Evolutionary conservation across 2,797 vertebrate species (phyloP), one percentile per base, ranked within the genome.

Genomic region (Urophycis tenuis): DNA sequence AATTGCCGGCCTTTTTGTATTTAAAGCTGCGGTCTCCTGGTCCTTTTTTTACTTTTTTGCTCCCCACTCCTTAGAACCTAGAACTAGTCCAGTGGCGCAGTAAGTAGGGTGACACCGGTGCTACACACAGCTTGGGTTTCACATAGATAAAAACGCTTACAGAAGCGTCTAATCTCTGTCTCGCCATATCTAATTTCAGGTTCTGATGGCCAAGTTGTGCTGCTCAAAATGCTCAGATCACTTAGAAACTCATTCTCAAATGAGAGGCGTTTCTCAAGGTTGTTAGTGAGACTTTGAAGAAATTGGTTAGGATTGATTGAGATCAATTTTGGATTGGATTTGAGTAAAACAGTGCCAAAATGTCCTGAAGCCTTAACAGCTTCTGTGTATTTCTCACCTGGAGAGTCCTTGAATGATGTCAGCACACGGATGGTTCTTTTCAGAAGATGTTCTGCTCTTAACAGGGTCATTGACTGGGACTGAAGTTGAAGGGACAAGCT

Each of bases 351-450:
- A 12, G 53, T 34, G 15, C 10, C 32, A 75, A 78, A 79, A n/a
- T 64, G 60, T 32, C 72, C 79, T n/a, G 0, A 45, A 72, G 30
- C 67, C 19, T 83, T 69, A 45, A 75, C 22, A n/a, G 67, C 67
- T 45, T 80, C 64, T 34, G 49, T 60, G 8, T 30, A 77, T 45
- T 83, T 79, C 70, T 79, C 74, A 32, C 82, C 79, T 73, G 79
- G 77, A 72, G 29, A 60, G 31, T 83, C 77, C 77, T 73, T 83
- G 14, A 81, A 81, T 76, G 67, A 77, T 6, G 70, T 7, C 32
- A 79, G 39, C 10, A 79, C 76, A 76, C 41, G 29, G 19, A 72
- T 80, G 29, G 74, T n/a, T 8, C 45, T 7, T 71, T 77, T 79
- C 32, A 78, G 74, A 25, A 76, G 77, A n/a, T 78, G 17, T 14